Conservation (phyloP, 1,140 invertebrate genomes). For the Palaemon carinicauda region DNA sequence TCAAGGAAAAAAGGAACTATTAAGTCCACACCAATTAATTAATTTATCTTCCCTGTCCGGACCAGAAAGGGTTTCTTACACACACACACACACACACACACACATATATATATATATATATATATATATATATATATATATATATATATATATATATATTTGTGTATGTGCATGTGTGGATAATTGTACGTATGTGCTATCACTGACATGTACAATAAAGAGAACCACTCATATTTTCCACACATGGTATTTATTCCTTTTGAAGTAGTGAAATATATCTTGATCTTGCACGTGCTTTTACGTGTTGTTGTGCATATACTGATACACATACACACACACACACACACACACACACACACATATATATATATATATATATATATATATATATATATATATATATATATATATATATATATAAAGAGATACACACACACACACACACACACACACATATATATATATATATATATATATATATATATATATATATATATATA, state of each 20-base stretch:
- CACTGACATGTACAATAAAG: not conserved
- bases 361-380: slow-evolving; percentile 19
- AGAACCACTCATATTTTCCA: not conserved
- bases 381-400: slow-evolving; percentile 19
- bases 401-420: no score
- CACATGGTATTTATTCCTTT: not conserved
- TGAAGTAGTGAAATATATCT: not conserved
- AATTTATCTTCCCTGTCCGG: no score
- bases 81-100: no score
- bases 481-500: slow-evolving; percentile 10
- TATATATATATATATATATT: no score
- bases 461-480: slow-evolving; percentile 32
- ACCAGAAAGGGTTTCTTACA: no score
- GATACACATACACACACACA: slow-evolving; percentile 5
- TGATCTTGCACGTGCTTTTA: not conserved
- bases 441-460: slow-evolving; percentile 5
- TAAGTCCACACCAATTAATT: no score
- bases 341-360: not conserved
- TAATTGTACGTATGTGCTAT: no score
- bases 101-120: no score
- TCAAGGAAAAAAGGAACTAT: no score
- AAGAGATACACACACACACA: not conserved
- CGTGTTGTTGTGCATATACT: not conserved
- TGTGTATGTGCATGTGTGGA: no score
- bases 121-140: no score